Evolutionary conservation across 1,140 invertebrate genomes (phyloP), one percentile per base, ranked within the genome.

Genomic region (Drosophila seguyi): DNA sequence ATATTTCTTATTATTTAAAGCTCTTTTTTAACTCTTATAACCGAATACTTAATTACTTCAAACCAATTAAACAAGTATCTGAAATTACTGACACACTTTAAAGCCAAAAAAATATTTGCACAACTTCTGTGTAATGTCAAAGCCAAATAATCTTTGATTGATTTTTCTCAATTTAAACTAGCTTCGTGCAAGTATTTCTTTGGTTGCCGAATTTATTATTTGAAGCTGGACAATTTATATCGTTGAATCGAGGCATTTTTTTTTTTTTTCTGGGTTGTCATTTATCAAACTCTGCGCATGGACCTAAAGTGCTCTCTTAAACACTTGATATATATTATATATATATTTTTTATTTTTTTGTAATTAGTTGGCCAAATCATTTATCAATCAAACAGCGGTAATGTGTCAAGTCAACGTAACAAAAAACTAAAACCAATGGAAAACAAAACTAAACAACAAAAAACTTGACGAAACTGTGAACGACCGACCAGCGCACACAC

Each of bases 351-450:
- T 57, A 47, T 18, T 18, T 74, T 83, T 65, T 58, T 57, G 79
- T 88, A 88, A 87, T 87, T 87, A 87, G 79, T 75, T 87, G 60
- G 67, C 68, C 86, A 83, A 83, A 76, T 80, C 84, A 87, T 87
- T 88, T 88, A 87, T 87, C 84, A 87, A 87, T 87, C 84, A 88
- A 84, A 78, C 77, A 74, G 65, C 68, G 66, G 81, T 59, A 88
- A 83, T 88, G 80, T 88, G 76, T 83, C 79, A 74, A 74, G 75
- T 50, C 52, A 60, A 45, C 53, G 31, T 25, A 38, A n/a, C n/a
- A n/a, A 69, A 66, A 44, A 66, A 42, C 16, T 56, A 56, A 27
- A 48, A 11, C 52, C 27, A 39, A 47, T n/a, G 29, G 29, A 31
- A 6, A 31, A 31, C 31, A 42, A 57, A 71, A 41, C 36, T 38